Evolutionary conservation across 2,888 invertebrate genomes (phyloP).

Genomic region (Ophraella communa): DNA sequence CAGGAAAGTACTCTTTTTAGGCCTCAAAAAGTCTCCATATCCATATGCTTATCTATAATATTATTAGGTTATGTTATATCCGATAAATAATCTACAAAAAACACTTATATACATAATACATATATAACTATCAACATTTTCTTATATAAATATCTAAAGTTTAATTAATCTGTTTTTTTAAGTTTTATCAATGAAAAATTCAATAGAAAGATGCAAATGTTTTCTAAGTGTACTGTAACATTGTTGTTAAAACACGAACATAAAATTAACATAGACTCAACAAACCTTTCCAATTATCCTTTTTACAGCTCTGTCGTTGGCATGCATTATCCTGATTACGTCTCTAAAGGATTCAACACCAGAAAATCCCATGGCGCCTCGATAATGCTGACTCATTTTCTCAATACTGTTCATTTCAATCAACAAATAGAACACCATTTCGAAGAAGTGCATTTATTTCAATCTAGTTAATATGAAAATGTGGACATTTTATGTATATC

Average conservation of each 20-base stretch:
- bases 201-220: slow-evolving; percentile 25
- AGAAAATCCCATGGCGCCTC: slow-evolving; percentile 29
- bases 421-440: slow-evolving; percentile 10
- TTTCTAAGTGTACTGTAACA: slow-evolving; percentile 17
- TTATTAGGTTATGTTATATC: too few relatives aligned
- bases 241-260: slow-evolving; percentile 30
- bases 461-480: background rate
- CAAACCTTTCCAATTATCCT: slow-evolving; percentile 49
- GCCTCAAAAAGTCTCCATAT: too few relatives aligned
- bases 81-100: too few relatives aligned
- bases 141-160: too few relatives aligned
- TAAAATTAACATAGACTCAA: slow-evolving; percentile 49
- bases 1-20: too few relatives aligned
- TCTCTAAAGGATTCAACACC: slow-evolving; percentile 29
- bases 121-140: too few relatives aligned
- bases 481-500: background rate
- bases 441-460: background rate
- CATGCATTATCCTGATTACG: slow-evolving; percentile 49
- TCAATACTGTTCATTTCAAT: slow-evolving; percentile 24
- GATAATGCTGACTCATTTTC: slow-evolving; percentile 22
- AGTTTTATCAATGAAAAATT: too few relatives aligned
- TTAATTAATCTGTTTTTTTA: too few relatives aligned
- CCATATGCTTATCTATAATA: too few relatives aligned
- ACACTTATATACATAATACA: too few relatives aligned
- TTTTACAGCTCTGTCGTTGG: slow-evolving; percentile 39